Conservation (phyloP, 2,113 vertebrate genomes). For the Eublepharis macularius region DNA sequence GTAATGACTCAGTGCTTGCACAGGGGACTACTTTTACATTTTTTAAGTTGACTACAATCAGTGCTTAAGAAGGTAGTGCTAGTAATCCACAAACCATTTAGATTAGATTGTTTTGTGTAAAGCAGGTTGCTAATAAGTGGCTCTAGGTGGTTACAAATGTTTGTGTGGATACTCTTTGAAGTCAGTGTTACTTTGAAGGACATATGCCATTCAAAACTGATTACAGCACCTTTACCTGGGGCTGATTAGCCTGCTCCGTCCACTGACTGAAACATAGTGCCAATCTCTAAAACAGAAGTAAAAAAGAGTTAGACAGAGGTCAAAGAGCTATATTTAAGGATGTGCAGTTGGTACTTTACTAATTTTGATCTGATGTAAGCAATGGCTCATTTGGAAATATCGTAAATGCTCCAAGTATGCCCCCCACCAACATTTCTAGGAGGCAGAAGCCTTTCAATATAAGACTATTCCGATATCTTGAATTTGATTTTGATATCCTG, state of each 20-base stretch:
- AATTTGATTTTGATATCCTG: too few relatives aligned
- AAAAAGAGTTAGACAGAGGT: slow-evolving; percentile 5
- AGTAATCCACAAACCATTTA: not conserved
- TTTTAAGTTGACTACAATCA: not conserved
- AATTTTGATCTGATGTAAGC: too few relatives aligned
- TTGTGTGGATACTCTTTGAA: not conserved
- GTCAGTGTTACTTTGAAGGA: not conserved
- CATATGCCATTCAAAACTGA: not conserved
- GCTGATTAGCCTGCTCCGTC: slow-evolving; percentile 66
- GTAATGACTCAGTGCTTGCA: too few relatives aligned
- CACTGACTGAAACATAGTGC: slow-evolving; percentile 72
- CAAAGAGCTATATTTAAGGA: too few relatives aligned
- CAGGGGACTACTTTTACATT: too few relatives aligned
- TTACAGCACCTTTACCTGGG: slow-evolving; percentile 65
- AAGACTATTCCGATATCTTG: too few relatives aligned
- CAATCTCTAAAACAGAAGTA: slow-evolving; percentile 62
- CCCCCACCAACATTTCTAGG: too few relatives aligned
- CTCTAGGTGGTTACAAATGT: not conserved
- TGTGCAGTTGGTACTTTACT: too few relatives aligned
- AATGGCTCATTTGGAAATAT: too few relatives aligned
- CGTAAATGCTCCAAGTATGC: too few relatives aligned
- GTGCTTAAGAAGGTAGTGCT: not conserved
- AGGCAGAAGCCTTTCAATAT: too few relatives aligned
- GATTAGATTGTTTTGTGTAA: not conserved
- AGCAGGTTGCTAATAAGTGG: not conserved